Evolutionary conservation across 2,797 vertebrate species (phyloP).

Genomic region (Forpus xanthops): DNA sequence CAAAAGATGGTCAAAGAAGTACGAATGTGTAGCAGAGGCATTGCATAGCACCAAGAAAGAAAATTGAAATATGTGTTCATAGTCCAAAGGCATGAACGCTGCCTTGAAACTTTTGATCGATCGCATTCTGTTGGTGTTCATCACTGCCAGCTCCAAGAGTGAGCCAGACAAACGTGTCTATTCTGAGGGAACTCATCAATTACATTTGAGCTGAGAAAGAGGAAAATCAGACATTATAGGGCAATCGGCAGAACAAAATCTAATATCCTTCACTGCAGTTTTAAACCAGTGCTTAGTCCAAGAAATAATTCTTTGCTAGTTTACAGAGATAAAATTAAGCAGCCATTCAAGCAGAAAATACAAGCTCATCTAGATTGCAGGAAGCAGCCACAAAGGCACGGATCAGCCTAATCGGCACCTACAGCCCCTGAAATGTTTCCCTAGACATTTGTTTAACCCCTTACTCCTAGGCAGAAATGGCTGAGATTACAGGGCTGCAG

Average conservation of each 20-base stretch:
- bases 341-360: conserved; percentile 26
- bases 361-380: neutral
- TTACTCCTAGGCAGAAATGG: neutral
- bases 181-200: neutral
- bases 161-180: neutral
- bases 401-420: conserved; percentile 4
- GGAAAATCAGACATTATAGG: neutral
- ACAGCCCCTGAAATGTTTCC: neutral
- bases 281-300: neutral
- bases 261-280: neutral
- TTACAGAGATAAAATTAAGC: conserved; percentile 39
- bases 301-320: conserved; percentile 15
- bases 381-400: neutral
- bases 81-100: neutral
- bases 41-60: neutral
- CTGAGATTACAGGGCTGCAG: neutral
- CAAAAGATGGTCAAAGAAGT: neutral
- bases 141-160: neutral
- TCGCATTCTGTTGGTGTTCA: neutral
- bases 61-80: neutral
- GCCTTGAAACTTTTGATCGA: neutral
- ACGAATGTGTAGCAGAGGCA: neutral
- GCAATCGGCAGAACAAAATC: neutral
- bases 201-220: neutral
- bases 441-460: neutral